phyloP scores from a whole-genome alignment of 2,888 invertebrate genomes.

The Heterodera filipjevi region DNA sequence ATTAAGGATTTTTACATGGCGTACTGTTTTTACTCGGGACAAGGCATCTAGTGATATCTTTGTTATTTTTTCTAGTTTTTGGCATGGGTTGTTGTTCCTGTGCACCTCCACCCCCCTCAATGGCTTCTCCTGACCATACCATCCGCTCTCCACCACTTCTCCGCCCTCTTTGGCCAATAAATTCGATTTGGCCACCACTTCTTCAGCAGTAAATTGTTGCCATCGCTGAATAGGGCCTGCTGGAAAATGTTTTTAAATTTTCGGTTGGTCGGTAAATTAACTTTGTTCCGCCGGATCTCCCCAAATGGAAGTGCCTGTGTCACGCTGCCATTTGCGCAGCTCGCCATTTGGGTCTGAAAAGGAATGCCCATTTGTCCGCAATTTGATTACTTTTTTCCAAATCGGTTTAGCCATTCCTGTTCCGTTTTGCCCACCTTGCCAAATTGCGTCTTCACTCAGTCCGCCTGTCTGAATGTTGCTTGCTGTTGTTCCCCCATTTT shows the following conservation, averaged over 20 bases:
- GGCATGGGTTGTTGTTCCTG: neutral
- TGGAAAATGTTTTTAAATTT: neutral
- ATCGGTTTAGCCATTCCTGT: conserved; percentile 12
- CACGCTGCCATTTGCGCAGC: conserved; percentile 46
- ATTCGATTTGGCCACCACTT: conserved; percentile 23
- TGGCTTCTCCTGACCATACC: neutral
- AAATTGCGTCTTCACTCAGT: conserved; percentile 10
- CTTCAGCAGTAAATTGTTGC: conserved; percentile 33
- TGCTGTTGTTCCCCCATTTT: neutral
- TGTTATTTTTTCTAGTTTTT: too few relatives aligned
- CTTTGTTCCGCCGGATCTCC: conserved; percentile 51
- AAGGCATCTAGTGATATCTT: too few relatives aligned
- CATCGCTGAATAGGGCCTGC: conserved; percentile 35
- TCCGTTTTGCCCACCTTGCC: conserved; percentile 16
- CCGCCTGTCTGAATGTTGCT: conserved; percentile 31
- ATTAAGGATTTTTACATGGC: too few relatives aligned
- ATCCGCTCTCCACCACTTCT: conserved; percentile 18
- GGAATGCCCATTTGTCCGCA: too few relatives aligned
- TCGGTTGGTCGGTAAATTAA: neutral
- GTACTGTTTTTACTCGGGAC: too few relatives aligned
- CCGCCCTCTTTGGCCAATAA: conserved; percentile 15
- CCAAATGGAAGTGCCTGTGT: conserved; percentile 52
- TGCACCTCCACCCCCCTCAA: neutral
- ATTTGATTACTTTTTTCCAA: too few relatives aligned
- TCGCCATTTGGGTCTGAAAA: conserved; percentile 38